phyloP scores from a whole-genome alignment of 2,113 vertebrate species.

The Panthera leo region DNA sequence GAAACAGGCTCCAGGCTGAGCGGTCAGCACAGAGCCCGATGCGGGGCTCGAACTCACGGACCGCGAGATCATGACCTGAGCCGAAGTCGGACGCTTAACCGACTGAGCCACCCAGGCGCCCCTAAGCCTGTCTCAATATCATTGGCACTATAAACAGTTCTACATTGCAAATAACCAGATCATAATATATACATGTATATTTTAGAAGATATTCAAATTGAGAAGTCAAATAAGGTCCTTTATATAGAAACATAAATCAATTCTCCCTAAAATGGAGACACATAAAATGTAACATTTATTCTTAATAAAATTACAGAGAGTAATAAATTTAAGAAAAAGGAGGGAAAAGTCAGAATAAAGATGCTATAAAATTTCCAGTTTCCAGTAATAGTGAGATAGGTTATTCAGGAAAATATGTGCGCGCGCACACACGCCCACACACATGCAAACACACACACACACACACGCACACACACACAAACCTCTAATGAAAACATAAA shows the following conservation, averaged over 20 bases:
- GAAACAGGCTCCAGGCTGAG: too few relatives aligned
- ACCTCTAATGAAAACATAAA: neutral
- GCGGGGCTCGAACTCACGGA: too few relatives aligned
- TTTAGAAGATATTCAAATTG: neutral
- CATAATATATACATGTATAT: neutral
- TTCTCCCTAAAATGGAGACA: neutral
- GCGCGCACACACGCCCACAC: too few relatives aligned
- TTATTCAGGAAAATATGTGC: neutral
- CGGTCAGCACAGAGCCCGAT: too few relatives aligned
- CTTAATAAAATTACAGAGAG: neutral
- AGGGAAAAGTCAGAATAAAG: neutral
- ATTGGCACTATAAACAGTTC: neutral
- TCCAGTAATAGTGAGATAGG: neutral
- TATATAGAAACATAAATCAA: neutral
- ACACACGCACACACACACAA: too few relatives aligned
- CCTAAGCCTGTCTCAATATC: neutral
- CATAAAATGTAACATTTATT: neutral
- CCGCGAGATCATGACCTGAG: too few relatives aligned
- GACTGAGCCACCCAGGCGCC: too few relatives aligned
- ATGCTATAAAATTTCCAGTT: neutral
- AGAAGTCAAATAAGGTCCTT: neutral
- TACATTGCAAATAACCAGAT: neutral
- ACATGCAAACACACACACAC: too few relatives aligned
- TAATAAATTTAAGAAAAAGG: neutral
- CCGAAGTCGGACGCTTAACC: too few relatives aligned